Percentiles rank a stretch among this genome's conserved stretches.
phyloP scores from a whole-genome alignment of 1,140 invertebrate species.

The Goniozus legneri region DNA sequence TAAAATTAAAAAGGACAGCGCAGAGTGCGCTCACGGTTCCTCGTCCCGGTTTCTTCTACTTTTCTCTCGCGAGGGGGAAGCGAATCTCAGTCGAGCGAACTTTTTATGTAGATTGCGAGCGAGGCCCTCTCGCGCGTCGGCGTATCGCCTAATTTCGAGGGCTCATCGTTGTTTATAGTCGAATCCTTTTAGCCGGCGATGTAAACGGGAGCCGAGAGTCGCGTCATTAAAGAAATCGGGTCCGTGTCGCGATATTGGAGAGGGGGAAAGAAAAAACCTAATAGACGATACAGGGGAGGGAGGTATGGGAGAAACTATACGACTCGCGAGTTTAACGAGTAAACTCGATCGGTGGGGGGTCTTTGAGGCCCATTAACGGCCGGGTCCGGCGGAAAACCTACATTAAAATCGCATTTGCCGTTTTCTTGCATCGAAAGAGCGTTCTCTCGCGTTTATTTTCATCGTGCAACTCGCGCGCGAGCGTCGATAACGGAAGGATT shows the following conservation, averaged over 20 bases:
- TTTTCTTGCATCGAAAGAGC: conserved; percentile 23
- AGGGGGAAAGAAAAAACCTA: conserved; percentile 16
- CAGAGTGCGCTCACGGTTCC: no score
- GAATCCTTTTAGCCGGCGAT: conserved; percentile 51
- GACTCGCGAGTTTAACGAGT: no score
- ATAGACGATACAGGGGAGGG: conserved; percentile 9
- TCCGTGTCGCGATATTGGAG: conserved; percentile 21
- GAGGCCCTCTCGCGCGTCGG: conserved; percentile 21
- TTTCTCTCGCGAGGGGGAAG: no score
- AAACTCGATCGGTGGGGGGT: no score
- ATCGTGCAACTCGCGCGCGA: conserved; percentile 14
- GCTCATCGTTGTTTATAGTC: conserved; percentile 48
- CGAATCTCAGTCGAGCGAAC: conserved; percentile 12
- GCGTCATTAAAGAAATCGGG: conserved; percentile 1
- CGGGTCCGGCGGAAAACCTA: conserved; percentile 24
- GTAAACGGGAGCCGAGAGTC: conserved; percentile 5
- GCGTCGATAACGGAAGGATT: conserved; percentile 8
- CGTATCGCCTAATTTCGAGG: conserved; percentile 42
- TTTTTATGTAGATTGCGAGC: conserved; percentile 37
- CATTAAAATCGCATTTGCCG: conserved; percentile 37
- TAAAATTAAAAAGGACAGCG: no score
- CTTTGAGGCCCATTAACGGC: conserved; percentile 26
- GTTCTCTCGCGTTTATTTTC: conserved; percentile 10
- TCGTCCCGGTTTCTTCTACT: not conserved
- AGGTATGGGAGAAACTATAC: no score